Evolutionary conservation across 1,140 invertebrate species (phyloP).

Genomic region (Cyrtorhinus lividipennis): DNA sequence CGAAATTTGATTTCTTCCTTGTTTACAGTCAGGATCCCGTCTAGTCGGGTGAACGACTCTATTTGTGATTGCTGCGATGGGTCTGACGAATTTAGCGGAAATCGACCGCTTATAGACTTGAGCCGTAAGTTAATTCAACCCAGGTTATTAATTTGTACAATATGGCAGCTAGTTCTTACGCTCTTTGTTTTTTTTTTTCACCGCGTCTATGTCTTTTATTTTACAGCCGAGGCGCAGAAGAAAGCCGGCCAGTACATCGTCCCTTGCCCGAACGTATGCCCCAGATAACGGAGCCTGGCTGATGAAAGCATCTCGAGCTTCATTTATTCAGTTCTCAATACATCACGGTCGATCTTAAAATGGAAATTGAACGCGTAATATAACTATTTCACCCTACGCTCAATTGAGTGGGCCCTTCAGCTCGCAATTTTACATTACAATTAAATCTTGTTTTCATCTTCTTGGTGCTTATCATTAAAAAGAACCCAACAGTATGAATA

Average conservation of each 20-base stretch:
- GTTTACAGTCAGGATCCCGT: conserved; percentile 33
- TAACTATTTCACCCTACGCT: too few species aligned
- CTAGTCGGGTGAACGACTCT: conserved; percentile 76
- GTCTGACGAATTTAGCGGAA: conserved; percentile 45
- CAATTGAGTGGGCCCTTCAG: too few species aligned
- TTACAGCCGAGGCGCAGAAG: conserved; percentile 23
- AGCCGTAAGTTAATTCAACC: conserved; percentile 5
- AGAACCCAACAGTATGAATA: too few species aligned
- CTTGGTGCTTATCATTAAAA: too few species aligned
- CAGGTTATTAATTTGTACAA: too few species aligned
- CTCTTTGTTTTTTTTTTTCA: not conserved
- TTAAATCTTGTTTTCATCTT: too few species aligned
- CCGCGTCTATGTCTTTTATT: not conserved
- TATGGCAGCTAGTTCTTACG: not conserved
- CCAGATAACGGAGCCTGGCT: too few species aligned
- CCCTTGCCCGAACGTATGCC: conserved; percentile 26
- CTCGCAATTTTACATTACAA: too few species aligned
- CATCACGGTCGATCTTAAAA: too few species aligned
- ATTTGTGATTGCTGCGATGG: conserved; percentile 86
- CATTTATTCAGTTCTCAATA: too few species aligned
- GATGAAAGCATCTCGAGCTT: too few species aligned
- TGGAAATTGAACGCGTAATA: too few species aligned
- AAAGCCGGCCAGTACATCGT: conserved; percentile 22
- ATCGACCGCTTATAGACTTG: not conserved
- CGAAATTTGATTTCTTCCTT: not conserved